Evolutionary conservation across 2,888 invertebrate species (phyloP).

Genomic region (Drosophila multiciliata): DNA sequence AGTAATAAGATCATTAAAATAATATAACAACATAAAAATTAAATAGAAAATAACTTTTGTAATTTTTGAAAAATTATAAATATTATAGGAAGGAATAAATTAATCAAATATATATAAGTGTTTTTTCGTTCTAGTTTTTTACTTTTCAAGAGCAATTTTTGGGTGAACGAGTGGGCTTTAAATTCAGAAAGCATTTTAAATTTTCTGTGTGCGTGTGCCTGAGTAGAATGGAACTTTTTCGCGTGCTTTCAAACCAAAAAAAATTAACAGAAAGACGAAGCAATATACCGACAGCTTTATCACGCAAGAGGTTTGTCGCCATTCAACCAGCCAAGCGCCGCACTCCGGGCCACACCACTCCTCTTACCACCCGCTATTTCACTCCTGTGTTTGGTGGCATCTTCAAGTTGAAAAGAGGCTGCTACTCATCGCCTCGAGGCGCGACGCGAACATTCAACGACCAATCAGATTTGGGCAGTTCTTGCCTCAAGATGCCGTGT

Average conservation of each 20-base stretch:
- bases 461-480: slow-evolving; percentile 1
- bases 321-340: neutral
- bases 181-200: neutral
- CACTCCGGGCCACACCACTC: neutral
- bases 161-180: neutral
- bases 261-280: neutral
- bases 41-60: neutral
- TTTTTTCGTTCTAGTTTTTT: neutral
- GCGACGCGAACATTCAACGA: slow-evolving; percentile 23
- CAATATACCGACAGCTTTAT: neutral
- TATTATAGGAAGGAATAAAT: too few relatives aligned
- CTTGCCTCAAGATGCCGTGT: neutral
- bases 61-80: neutral
- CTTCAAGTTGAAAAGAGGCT: slow-evolving; percentile 30
- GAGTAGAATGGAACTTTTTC: neutral
- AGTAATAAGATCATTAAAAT: neutral
- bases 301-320: neutral
- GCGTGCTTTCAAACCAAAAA: neutral
- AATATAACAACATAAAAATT: neutral
- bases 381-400: slow-evolving; percentile 7
- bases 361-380: neutral
- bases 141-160: neutral
- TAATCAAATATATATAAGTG: neutral
- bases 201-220: neutral
- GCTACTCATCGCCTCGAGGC: slow-evolving; percentile 30